Base-by-base conservation (phyloP, 64 coral and sea anemone species). In the Pocillopora verrucosa region DNA sequence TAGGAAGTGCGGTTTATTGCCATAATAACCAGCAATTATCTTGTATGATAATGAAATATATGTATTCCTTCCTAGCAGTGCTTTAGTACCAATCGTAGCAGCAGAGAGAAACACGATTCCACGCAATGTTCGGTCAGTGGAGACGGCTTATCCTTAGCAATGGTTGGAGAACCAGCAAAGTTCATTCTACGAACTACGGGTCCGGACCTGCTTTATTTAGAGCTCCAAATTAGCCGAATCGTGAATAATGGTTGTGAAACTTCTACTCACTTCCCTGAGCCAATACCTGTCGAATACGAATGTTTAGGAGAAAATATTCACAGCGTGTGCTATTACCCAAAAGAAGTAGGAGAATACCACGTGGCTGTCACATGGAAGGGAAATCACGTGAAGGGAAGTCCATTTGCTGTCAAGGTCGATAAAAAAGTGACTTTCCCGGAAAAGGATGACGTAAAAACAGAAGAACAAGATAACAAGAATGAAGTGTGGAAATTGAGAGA, bases 241-340 rank as follows among this genome's bases (percentile, higher is more conserved):
- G 57, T 87, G 25, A 92, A 80, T 16, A 76, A 92, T 30, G 76
- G 75, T 13, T 72, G 57, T 12, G 82, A 85, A 10, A 78, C 36
- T 41, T 76, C 63, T 25, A 75, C 22, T 80, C 34, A 61, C 14
- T 41, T 70, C 34, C 37, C 90, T 0, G 90, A 92, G 70, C 76
- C 73, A 34, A 72, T 92, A 16, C 75, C 90, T 13, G 59, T 92
- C 16, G 83, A 92, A 65, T 92, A 87, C 61, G 90, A 87, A 74
- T 92, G 90, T 35, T 38, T 92, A 0, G 90, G 85, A 22, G 83
- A 92, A 74, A 92, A 92, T 87, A 64, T 92, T n/a, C 90, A 92
- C 24, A 80, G 67, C 62, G 90, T 92, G n/a, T 87, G 73, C 25
- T 92, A 92, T 35, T 82, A 79, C 34, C 90, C 90, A 34, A 87